Base-by-base conservation (phyloP, 1,140 invertebrate genomes). In the Cataglyphis hispanica region DNA sequence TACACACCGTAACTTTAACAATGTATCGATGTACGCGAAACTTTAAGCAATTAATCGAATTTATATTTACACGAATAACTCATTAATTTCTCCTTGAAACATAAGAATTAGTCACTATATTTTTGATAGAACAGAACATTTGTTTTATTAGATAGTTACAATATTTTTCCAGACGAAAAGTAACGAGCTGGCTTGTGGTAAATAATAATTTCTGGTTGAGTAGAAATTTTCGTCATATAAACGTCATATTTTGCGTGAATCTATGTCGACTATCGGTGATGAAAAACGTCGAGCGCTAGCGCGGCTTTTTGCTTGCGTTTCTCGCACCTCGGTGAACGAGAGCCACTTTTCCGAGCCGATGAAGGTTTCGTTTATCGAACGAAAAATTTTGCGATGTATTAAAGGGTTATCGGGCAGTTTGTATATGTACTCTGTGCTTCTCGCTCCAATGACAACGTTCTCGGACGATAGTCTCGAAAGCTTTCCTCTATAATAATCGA, bases 381-480 rank as follows among this genome's bases (percentile, higher is more conserved):
- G 64, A 84, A 77, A 88, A 87, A 80, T 58, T 67, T 85, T 64
- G 58, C 60, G 60, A 66, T 25, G 63, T 67, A 43, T 63, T 86
- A 84, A 67, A 87, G 43, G 76, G 85, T 86, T 83, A 72, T 53
- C 37, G 67, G 19, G 7, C 3, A 22, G 53, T 13, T 56, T 31
- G 40, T 60, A 11, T 60, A 11, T 70, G 22, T 22, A 37, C 63
- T 67, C 75, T 34, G 46, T 58, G 37, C 3, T 22, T 56, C 37
- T 87, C 31, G 40, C 83, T 50, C 22, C 27, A 13, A 43, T 43
- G 31, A 37, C n/a, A 46, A 16, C 61, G 19, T 40, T 56, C 25
- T 25, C 64, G 1, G 25, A 63, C 64, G 75, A 74, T 89, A 58
- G 83, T 89, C 88, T 77, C 43, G 22, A 64, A 83, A 86, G 69